These are phyloP conservation scores for Platyrinchus mystaceus DNA, from an alignment of 2,797 vertebrate genomes.

Conservation along the genomic window DNA sequence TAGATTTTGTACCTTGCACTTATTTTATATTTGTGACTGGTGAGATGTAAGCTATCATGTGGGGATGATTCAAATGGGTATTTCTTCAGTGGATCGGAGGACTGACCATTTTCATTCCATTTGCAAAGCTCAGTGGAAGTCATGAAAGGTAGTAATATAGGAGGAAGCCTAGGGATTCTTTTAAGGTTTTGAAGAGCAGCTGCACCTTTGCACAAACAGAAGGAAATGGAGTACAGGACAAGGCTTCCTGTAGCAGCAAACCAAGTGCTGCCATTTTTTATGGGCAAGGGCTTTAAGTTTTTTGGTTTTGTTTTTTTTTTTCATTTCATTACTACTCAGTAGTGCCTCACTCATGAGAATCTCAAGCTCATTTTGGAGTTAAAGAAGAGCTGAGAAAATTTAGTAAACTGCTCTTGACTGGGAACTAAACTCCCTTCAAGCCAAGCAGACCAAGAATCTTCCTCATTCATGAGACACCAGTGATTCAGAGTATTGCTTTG, in stretches of 20 bases:
- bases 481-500: background rate
- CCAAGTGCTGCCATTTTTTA: background rate
- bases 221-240: background rate
- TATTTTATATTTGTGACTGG: background rate
- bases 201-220: background rate
- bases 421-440: background rate
- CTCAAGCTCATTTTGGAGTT: background rate
- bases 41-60: background rate
- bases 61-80: background rate
- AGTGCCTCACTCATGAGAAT: background rate
- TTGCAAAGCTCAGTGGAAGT: background rate
- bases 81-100: background rate
- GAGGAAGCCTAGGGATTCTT: background rate
- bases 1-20: background rate
- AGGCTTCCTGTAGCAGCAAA: background rate
- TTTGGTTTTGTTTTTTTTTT: background rate
- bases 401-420: background rate
- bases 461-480: background rate
- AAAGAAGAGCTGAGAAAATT: background rate
- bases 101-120: background rate
- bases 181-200: background rate
- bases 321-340: background rate
- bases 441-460: fast-evolving
- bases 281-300: background rate
- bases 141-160: background rate